These are phyloP conservation scores for Scelioninae gen. 2 DNA, from an alignment of 2,888 invertebrate species.

Conservation along the genomic window DNA sequence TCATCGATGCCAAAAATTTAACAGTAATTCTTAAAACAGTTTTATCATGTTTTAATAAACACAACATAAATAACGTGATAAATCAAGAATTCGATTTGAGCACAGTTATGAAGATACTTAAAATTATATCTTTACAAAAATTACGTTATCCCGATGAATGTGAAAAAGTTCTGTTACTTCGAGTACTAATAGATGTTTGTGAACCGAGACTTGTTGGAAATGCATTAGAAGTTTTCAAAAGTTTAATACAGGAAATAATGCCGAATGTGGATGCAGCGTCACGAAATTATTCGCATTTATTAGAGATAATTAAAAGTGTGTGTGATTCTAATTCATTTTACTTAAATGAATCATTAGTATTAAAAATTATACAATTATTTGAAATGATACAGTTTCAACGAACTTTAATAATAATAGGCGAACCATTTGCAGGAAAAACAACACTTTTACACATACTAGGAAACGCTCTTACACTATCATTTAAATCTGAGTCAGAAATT, in stretches of 20 bases:
- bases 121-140: slow-evolving; percentile 78
- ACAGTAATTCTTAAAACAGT: slow-evolving; percentile 77
- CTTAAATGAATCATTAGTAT: slow-evolving; percentile 75
- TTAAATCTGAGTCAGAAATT: slow-evolving; percentile 66
- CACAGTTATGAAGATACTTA: slow-evolving; percentile 74
- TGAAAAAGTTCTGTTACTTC: slow-evolving; percentile 77
- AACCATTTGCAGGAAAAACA: slow-evolving; percentile 77
- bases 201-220: slow-evolving; percentile 78
- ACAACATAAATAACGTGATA: slow-evolving; percentile 76
- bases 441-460: slow-evolving; percentile 75
- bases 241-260: slow-evolving; percentile 78
- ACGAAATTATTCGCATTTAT: slow-evolving; percentile 76
- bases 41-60: slow-evolving; percentile 77
- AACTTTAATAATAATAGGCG: slow-evolving; percentile 78
- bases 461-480: slow-evolving; percentile 74
- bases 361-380: slow-evolving; percentile 79
- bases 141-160: slow-evolving; percentile 77
- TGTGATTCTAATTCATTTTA: slow-evolving; percentile 75
- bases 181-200: slow-evolving; percentile 79
- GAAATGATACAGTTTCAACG: slow-evolving; percentile 78
- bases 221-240: slow-evolving; percentile 76
- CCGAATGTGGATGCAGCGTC: slow-evolving; percentile 75
- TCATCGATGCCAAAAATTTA: slow-evolving; percentile 76
- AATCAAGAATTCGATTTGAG: slow-evolving; percentile 79
- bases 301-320: slow-evolving; percentile 73